Percentiles rank a stretch among this genome's conserved stretches.
These are phyloP conservation scores for Theocolax elegans DNA, from an alignment of 1,140 invertebrate genomes.

Conservation along the genomic window DNA sequence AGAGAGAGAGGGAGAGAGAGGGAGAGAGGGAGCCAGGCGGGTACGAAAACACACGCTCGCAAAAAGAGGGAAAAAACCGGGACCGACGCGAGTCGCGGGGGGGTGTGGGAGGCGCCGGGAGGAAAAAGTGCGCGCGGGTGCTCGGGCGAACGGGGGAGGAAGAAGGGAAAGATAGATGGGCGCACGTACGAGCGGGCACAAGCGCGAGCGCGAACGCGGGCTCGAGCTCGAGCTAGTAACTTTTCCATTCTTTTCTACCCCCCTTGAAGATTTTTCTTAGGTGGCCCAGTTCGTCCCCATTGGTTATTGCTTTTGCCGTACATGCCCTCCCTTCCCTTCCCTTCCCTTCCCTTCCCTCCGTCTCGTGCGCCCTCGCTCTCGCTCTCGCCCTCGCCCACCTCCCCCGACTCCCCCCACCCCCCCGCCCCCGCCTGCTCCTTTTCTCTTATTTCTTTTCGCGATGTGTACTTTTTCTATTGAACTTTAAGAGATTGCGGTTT, in stretches of 20 bases:
- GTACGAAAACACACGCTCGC: constrained; percentile 38
- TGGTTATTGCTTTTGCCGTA: constrained; percentile 57
- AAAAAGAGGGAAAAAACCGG: constrained; percentile 22
- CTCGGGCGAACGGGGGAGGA: constrained; percentile 37
- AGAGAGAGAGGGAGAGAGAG: neutral
- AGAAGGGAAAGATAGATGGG: constrained; percentile 37
- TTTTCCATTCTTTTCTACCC: constrained; percentile 52
- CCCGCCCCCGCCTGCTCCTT: neutral
- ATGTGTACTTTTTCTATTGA: constrained; percentile 42
- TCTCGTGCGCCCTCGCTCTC: neutral
- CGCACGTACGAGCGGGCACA: constrained; percentile 14
- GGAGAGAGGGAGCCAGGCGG: too few species aligned
- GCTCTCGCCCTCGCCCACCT: neutral
- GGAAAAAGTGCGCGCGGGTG: constrained; percentile 4
- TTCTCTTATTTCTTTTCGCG: constrained; percentile 29
- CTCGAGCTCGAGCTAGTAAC: constrained; percentile 31
- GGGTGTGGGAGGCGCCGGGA: neutral
- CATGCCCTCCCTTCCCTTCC: constrained; percentile 40
- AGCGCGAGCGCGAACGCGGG: neutral
- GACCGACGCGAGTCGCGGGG: neutral
- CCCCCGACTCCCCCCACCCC: neutral
- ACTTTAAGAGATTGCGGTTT: constrained; percentile 39
- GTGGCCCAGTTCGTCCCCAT: constrained; percentile 60
- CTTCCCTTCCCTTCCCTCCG: neutral
- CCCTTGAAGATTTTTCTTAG: constrained; percentile 60